Evolutionary conservation across 2,888 invertebrate species (phyloP).

Genomic region (Monopis laevigella): DNA sequence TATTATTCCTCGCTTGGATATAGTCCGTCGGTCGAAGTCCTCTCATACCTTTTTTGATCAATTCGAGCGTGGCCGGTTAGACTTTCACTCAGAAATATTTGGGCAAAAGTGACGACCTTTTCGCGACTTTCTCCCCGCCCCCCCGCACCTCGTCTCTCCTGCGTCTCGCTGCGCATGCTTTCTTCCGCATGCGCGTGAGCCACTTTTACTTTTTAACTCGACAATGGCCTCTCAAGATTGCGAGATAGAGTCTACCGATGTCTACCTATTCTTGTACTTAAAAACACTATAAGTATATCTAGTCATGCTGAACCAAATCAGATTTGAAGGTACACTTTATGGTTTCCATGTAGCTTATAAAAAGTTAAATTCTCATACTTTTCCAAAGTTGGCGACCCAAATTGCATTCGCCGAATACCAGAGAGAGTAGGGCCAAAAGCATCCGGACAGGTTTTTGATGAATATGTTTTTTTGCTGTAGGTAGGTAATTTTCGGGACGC

Average conservation of each 20-base stretch:
- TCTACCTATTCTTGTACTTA: neutral
- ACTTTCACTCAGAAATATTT: slow-evolving; percentile 65
- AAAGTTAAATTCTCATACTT: no score
- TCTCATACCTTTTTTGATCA: slow-evolving; percentile 31
- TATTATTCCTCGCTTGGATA: neutral
- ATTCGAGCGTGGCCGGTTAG: slow-evolving; percentile 37
- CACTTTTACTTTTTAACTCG: slow-evolving; percentile 56
- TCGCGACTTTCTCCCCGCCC: slow-evolving; percentile 53
- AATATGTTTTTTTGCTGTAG: no score
- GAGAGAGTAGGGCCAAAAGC: no score
- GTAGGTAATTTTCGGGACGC: no score
- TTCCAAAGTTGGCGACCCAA: no score
- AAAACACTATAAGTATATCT: no score
- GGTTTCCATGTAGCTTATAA: no score
- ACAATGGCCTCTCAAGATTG: slow-evolving; percentile 22
- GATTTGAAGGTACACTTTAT: no score
- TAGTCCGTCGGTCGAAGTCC: slow-evolving; percentile 20
- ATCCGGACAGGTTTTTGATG: no score
- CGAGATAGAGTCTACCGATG: slow-evolving; percentile 1
- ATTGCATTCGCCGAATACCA: no score
- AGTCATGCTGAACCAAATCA: no score
- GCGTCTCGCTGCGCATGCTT: slow-evolving; percentile 29
- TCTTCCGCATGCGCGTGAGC: slow-evolving; percentile 47
- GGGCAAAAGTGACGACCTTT: slow-evolving; percentile 66
- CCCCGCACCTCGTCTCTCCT: slow-evolving; percentile 20